Conservation (phyloP, 2,797 vertebrate species). For the Hydrophis major region DNA sequence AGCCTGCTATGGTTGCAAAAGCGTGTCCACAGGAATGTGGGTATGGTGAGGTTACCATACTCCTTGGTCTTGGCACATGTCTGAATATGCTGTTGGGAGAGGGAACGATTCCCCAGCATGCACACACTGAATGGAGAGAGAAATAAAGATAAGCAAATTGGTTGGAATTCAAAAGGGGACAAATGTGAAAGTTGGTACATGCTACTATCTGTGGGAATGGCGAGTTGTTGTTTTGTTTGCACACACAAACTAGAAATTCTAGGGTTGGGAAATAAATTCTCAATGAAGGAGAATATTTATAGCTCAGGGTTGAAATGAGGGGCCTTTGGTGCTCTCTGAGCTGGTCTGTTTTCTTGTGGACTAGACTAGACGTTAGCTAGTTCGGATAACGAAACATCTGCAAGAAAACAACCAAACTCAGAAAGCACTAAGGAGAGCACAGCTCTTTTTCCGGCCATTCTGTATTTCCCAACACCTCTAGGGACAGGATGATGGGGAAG, state of each 20-base stretch:
- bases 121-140: slow-evolving; percentile 69
- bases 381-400: neutral
- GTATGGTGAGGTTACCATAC: slow-evolving; percentile 63
- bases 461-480: neutral
- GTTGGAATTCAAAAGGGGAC: neutral
- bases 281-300: neutral
- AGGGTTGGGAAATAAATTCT: neutral
- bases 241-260: neutral
- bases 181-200: neutral
- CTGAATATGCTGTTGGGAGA: slow-evolving; percentile 73
- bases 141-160: neutral
- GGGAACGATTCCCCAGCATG: slow-evolving; percentile 85
- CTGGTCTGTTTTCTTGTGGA: neutral
- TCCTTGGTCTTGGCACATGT: slow-evolving; percentile 75
- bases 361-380: neutral
- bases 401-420: neutral
- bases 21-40: slow-evolving; percentile 75
- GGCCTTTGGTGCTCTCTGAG: neutral
- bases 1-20: slow-evolving; percentile 76
- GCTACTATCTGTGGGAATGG: no score
- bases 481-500: neutral
- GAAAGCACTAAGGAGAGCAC: neutral
- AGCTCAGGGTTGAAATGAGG: neutral
- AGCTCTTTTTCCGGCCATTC: neutral
- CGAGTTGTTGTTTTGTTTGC: neutral